phyloP scores from a whole-genome alignment of 2,113 vertebrate genomes.

The Tangachromis dhanisi region DNA sequence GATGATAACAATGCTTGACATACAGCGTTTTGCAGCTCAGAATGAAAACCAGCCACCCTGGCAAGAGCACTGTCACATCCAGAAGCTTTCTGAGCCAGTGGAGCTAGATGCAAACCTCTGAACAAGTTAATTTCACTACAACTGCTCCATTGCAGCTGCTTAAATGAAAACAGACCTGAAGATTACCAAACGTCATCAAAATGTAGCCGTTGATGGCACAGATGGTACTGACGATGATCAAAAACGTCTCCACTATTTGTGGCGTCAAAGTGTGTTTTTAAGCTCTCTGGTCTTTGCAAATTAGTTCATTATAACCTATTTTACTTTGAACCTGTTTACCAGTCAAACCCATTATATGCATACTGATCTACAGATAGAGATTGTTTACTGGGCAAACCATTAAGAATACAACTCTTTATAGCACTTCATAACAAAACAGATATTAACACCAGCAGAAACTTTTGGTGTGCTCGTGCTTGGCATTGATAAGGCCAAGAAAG shows the following conservation, averaged over 20 bases:
- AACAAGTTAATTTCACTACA: background rate
- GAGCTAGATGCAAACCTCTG: background rate
- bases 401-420: background rate
- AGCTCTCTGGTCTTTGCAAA: background rate
- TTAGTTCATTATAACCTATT: fast-evolving
- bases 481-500: background rate
- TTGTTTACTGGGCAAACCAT: too few species aligned
- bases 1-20: background rate
- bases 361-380: background rate
- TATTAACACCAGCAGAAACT: background rate
- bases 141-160: background rate
- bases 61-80: background rate
- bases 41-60: background rate
- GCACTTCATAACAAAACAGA: background rate
- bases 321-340: background rate
- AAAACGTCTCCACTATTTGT: background rate
- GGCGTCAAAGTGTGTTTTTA: background rate
- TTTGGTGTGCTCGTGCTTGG: background rate
- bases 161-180: background rate
- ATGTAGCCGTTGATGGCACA: background rate
- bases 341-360: background rate
- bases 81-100: background rate
- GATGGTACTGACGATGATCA: background rate
- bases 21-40: background rate
- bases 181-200: background rate